These are phyloP conservation scores for Paratrypauchen microcephalus DNA, from an alignment of 2,797 vertebrate species.

Conservation along the genomic window DNA sequence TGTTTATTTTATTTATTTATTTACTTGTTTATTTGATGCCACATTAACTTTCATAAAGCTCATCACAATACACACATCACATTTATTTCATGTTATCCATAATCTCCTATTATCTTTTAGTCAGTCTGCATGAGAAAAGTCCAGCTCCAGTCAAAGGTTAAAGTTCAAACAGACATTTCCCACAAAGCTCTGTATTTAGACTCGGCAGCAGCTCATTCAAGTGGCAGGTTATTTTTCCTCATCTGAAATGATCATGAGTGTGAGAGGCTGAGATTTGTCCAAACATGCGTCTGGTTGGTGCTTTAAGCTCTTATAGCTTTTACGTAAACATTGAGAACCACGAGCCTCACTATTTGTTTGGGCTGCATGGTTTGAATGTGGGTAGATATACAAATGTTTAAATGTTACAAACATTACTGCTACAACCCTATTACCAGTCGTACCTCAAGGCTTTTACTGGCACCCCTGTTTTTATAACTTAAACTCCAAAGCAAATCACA, in stretches of 20 bases:
- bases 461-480: too few relatives aligned
- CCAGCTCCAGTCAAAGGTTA: conserved; percentile 19
- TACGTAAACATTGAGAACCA: conserved; percentile 47
- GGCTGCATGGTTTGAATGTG: conserved; percentile 9
- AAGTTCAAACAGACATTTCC: conserved; percentile 26
- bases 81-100: too few relatives aligned
- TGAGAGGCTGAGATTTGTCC: conserved; percentile 22
- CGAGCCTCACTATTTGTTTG: conserved; percentile 57
- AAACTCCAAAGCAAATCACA: too few relatives aligned
- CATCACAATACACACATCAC: too few relatives aligned
- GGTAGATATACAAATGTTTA: neutral
- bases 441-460: conserved; percentile 3
- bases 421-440: conserved; percentile 20
- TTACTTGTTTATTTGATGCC: too few relatives aligned
- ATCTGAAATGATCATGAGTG: conserved; percentile 29
- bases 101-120: too few relatives aligned
- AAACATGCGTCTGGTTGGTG: conserved; percentile 53
- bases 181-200: conserved; percentile 31
- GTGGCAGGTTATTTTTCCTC: conserved; percentile 25
- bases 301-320: conserved; percentile 41
- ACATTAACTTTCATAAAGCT: too few relatives aligned
- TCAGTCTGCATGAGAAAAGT: conserved; percentile 4
- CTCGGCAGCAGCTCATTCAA: conserved; percentile 34
- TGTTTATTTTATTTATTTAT: too few relatives aligned
- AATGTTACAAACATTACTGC: conserved; percentile 30